These are phyloP conservation scores for Agonopterix subpropinquella DNA, from an alignment of 2,888 invertebrate genomes.

Conservation along the genomic window DNA sequence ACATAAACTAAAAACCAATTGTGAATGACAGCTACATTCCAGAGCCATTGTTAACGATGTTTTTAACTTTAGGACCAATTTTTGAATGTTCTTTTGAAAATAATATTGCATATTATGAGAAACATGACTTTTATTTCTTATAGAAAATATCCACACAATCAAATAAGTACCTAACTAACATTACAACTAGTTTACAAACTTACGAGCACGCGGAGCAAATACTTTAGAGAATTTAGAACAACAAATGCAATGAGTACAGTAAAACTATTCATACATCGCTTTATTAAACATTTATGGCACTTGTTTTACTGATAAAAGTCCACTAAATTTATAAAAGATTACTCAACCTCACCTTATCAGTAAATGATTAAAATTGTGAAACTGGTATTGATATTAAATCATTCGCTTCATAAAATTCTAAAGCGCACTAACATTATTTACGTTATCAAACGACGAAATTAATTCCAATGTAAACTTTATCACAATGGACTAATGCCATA, in stretches of 20 bases:
- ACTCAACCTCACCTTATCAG: not conserved
- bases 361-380: no score
- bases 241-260: not conserved
- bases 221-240: conserved; percentile 39
- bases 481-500: no score
- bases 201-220: conserved; percentile 36
- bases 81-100: conserved; percentile 75
- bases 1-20: conserved; percentile 39
- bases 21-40: conserved; percentile 68
- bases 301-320: conserved; percentile 2
- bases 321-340: not conserved
- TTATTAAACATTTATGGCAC: conserved; percentile 28
- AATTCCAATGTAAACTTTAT: no score
- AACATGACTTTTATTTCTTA: conserved; percentile 35
- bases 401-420: no score
- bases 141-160: conserved; percentile 16
- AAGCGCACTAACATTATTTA: no score
- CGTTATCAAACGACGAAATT: no score
- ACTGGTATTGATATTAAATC: no score
- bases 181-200: not conserved
- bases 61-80: conserved; percentile 75
- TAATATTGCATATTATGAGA: conserved; percentile 71
- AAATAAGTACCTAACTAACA: conserved; percentile 4
- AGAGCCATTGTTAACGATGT: conserved; percentile 75
- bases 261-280: not conserved